Evolutionary conservation across 2,113 vertebrate genomes (phyloP), one percentile per base, ranked within the genome.

Genomic region (Typhlomys cinereus): DNA sequence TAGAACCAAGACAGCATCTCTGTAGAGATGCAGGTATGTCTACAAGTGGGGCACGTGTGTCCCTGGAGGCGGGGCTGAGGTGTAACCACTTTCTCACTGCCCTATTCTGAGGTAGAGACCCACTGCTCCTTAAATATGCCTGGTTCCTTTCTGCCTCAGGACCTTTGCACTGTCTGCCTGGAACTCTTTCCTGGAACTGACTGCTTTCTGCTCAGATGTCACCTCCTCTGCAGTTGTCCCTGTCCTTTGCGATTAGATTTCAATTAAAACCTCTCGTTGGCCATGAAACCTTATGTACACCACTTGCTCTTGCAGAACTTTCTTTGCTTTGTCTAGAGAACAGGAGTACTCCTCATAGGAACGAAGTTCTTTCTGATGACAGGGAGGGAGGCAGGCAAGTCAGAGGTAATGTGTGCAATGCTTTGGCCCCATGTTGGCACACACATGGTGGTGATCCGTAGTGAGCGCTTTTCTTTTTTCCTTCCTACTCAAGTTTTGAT

Each of bases 151-250:
- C 34, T 70, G 27, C 54, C 52, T 14, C 69, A 50, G 73, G 52
- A 39, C 64, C 61, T 94, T 83, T 80, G 82, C 14, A 44, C 54
- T 29, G 61, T 80, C 88, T 90, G 41, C 76, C 62, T 78, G 29
- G 25, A n/a, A 20, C 52, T 73, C 78, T 78, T 71, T 66, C n/a
- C 39, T 69, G 17, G 44, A 88, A 57, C 2, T 48, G 67, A 20
- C 25, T 73, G 23, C 80, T 69, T 85, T 92, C 54, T 34, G 61
- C 41, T 90, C 41, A 66, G 23, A 41, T 12, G 7, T 76, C 52
- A 31, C 59, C 14, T 70, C 52, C 36, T 67, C 34, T 34, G 71
- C n/a, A 89, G 11, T 54, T 88, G 57, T 85, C 67, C 57, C 57
- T 67, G 36, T 25, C 75, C 46, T 93, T 69, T 61, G 54, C 46